Percentiles rank a stretch among this genome's conserved stretches.
Evolutionary conservation across 2,888 invertebrate genomes (phyloP).

Genomic region (Limnephilus auricula): DNA sequence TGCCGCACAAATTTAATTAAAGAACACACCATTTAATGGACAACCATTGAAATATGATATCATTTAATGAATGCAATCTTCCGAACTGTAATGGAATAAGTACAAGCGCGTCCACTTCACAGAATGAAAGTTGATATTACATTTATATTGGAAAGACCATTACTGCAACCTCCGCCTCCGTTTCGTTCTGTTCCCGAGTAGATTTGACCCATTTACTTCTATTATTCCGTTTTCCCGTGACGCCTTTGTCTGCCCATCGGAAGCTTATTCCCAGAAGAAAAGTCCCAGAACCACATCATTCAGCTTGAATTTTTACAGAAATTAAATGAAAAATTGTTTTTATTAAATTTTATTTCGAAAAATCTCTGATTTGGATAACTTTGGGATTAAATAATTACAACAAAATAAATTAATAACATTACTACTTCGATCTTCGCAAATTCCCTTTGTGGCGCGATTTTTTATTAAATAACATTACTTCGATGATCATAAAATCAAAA

Average conservation of each 20-base stretch:
- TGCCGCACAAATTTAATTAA: no score
- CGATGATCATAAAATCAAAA: no score
- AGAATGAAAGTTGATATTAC: conserved; percentile 31
- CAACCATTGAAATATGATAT: not conserved
- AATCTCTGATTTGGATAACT: not conserved
- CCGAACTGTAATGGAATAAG: not conserved
- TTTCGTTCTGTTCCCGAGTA: conserved; percentile 11
- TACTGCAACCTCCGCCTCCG: conserved; percentile 28
- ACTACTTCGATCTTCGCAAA: no score
- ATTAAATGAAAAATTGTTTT: not conserved
- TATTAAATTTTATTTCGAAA: not conserved
- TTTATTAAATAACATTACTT: no score
- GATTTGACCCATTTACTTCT: conserved; percentile 31
- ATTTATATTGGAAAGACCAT: conserved; percentile 34
- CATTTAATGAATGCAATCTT: not conserved
- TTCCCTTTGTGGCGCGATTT: no score
- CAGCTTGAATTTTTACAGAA: not conserved
- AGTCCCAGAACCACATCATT: not conserved
- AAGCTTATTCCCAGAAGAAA: not conserved
- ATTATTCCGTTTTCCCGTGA: conserved; percentile 5
- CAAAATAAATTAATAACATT: no score
- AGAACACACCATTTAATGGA: not conserved
- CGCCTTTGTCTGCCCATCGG: not conserved
- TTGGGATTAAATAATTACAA: not conserved
- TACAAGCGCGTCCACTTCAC: conserved; percentile 17